Conservation (phyloP, 2,888 invertebrate species). For the Drosophila meridionalis region DNA sequence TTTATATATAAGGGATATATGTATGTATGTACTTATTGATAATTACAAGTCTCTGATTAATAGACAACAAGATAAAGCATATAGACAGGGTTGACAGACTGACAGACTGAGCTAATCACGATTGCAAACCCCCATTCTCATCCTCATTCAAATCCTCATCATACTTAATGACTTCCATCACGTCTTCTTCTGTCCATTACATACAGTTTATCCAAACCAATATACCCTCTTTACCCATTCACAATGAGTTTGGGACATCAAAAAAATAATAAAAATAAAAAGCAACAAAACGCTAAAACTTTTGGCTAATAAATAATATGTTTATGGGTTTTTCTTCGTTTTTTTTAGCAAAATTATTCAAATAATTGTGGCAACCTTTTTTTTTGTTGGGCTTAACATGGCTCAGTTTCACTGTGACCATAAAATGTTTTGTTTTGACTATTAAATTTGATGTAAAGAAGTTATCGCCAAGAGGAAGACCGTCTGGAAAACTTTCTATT, state of each 20-base stretch:
- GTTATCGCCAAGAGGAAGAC: slow-evolving; percentile 42
- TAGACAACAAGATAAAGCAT: too few relatives aligned
- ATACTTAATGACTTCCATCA: not conserved
- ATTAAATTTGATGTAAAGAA: slow-evolving; percentile 50
- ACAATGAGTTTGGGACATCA: not conserved
- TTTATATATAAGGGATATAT: too few relatives aligned
- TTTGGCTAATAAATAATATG: slow-evolving; percentile 55
- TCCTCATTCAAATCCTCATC: not conserved
- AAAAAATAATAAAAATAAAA: slow-evolving; percentile 20
- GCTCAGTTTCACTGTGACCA: slow-evolving; percentile 65
- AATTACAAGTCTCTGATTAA: too few relatives aligned
- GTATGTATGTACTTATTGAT: too few relatives aligned
- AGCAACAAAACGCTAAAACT: not conserved
- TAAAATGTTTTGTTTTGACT: slow-evolving; percentile 42
- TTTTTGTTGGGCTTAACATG: slow-evolving; percentile 14
- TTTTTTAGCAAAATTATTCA: slow-evolving; percentile 42
- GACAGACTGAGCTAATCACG: too few relatives aligned
- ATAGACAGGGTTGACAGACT: too few relatives aligned
- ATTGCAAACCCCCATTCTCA: not conserved
- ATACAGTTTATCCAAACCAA: not conserved
- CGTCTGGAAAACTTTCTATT: slow-evolving; percentile 62
- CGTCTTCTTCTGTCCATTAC: not conserved
- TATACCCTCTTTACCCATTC: not conserved
- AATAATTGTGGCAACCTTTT: slow-evolving; percentile 35
- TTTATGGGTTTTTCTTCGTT: slow-evolving; percentile 30